A percentile compares a stretch with the other conserved stretches of the same genome.
Conservation (phyloP, 1,140 invertebrate species). For the Platyscapa corneri region DNA sequence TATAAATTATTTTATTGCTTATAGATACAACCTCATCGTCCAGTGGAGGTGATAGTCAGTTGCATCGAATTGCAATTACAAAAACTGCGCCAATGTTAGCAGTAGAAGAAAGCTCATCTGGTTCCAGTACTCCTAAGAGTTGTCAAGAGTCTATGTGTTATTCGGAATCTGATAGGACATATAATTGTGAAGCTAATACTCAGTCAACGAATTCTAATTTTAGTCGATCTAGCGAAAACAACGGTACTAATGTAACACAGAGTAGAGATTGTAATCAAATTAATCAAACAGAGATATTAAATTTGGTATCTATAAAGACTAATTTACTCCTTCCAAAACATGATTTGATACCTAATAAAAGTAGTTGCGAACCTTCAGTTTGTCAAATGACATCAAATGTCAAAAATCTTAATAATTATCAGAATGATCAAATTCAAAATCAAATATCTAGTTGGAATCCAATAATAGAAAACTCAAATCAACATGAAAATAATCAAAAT, state of each 20-base stretch:
- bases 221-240: background rate
- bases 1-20: background rate
- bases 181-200: background rate
- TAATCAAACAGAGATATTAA: background rate
- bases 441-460: slow-evolving; percentile 47
- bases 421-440: slow-evolving; percentile 39
- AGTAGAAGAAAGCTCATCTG: slow-evolving; percentile 9
- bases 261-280: background rate
- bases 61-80: slow-evolving; percentile 19
- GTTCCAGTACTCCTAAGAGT: slow-evolving; percentile 20
- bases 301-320: slow-evolving; percentile 5
- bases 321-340: background rate
- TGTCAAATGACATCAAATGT: slow-evolving; percentile 23
- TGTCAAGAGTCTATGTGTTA: slow-evolving; percentile 41
- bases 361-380: background rate
- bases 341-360: slow-evolving; percentile 14
- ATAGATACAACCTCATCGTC: background rate
- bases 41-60: background rate
- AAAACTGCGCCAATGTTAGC: slow-evolving; percentile 4
- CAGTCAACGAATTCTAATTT: slow-evolving; percentile 1
- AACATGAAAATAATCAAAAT: slow-evolving; percentile 60
- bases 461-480: slow-evolving; percentile 58
- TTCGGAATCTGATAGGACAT: slow-evolving; percentile 1
- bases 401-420: slow-evolving; percentile 29
- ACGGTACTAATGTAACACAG: background rate